Conservation (phyloP, 2,888 invertebrate species). For the Pimpla rufipes region DNA sequence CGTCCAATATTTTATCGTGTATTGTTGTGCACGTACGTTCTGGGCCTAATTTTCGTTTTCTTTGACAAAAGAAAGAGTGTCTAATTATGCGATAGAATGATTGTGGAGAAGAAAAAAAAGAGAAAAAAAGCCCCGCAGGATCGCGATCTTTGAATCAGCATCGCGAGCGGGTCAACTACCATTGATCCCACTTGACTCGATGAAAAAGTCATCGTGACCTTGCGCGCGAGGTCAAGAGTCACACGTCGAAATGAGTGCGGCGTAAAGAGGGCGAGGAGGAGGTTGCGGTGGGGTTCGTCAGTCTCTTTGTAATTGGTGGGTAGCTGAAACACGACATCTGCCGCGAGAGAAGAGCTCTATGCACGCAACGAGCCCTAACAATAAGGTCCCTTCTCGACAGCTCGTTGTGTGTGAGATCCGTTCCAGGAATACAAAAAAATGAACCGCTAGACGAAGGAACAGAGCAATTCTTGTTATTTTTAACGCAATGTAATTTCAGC, state of each 20-base stretch:
- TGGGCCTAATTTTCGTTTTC: neutral
- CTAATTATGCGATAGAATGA: neutral
- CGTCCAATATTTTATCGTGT: neutral
- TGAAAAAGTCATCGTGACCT: slow-evolving; percentile 16
- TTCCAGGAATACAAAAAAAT: too few relatives aligned
- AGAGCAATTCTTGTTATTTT: too few relatives aligned
- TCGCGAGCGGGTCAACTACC: slow-evolving; percentile 8
- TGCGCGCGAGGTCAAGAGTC: slow-evolving; percentile 14
- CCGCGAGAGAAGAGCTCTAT: too few relatives aligned
- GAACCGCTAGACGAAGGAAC: too few relatives aligned
- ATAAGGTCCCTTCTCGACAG: neutral
- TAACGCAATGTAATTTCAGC: too few relatives aligned
- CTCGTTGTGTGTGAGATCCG: too few relatives aligned
- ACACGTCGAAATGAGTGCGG: neutral
- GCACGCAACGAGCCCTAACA: neutral
- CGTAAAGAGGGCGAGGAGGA: neutral
- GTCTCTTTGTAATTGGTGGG: slow-evolving; percentile 13
- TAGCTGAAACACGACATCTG: neutral
- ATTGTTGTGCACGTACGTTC: neutral
- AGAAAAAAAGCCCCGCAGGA: neutral
- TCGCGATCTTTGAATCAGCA: neutral
- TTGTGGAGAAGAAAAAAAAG: neutral
- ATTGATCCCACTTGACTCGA: slow-evolving; percentile 21
- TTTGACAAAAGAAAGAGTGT: neutral
- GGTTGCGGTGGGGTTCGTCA: neutral